phyloP scores from a whole-genome alignment of 1,140 invertebrate species.

The Heliothis subflexa region DNA sequence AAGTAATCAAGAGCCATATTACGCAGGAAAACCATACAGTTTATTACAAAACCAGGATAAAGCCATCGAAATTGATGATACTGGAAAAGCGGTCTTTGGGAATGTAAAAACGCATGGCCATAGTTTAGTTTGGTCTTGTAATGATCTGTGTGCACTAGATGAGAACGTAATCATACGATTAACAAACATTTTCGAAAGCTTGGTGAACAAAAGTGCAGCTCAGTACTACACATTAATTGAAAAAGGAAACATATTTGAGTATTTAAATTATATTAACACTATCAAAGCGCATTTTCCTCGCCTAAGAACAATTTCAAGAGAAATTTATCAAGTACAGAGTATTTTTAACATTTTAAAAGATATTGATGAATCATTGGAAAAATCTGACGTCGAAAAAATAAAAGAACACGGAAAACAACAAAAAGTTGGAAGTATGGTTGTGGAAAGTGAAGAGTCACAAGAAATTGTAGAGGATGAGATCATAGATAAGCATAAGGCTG shows the following conservation, averaged over 20 bases:
- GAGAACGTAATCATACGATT: background rate
- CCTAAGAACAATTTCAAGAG: constrained; percentile 36
- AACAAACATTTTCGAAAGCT: background rate
- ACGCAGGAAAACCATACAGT: constrained; percentile 44
- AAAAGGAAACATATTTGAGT: constrained; percentile 5
- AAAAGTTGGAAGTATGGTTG: background rate
- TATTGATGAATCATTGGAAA: constrained; percentile 44
- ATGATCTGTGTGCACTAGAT: background rate
- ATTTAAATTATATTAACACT: constrained; percentile 39
- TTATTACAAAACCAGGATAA: background rate
- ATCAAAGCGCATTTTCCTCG: constrained; percentile 48
- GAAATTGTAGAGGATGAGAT: constrained; percentile 22
- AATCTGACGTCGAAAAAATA: constrained; percentile 7
- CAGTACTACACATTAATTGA: background rate
- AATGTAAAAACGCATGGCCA: background rate
- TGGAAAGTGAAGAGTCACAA: background rate
- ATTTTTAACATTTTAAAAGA: background rate
- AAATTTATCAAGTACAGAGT: constrained; percentile 48
- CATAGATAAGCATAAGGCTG: background rate
- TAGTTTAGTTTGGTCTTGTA: background rate
- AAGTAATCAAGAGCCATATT: constrained; percentile 56
- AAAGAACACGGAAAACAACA: background rate
- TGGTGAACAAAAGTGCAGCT: background rate
- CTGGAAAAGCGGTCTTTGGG: background rate
- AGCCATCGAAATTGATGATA: background rate